A percentile compares a stretch with the other conserved stretches of the same genome.
phyloP scores from a whole-genome alignment of 2,797 vertebrate genomes.

The Hippocampus kuda region DNA sequence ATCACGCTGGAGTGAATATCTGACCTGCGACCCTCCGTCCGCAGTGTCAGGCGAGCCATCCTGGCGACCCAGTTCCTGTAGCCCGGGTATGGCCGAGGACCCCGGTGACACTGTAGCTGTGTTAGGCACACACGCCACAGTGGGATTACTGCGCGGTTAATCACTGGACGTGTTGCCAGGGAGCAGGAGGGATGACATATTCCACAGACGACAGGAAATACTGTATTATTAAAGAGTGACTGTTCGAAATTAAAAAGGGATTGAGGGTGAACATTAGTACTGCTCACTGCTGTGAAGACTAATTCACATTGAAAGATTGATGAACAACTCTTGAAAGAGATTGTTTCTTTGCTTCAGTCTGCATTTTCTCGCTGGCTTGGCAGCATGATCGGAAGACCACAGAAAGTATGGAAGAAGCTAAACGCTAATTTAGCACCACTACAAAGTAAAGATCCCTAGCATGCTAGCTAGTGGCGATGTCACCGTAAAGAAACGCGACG shows the following conservation, averaged over 20 bases:
- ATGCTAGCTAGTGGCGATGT: too few relatives aligned
- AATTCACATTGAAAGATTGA: background rate
- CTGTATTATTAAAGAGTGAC: background rate
- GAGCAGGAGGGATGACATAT: conserved; percentile 6
- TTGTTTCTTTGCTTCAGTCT: conserved; percentile 37
- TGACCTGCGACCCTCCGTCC: conserved; percentile 33
- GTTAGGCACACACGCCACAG: conserved; percentile 5
- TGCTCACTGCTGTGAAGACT: background rate
- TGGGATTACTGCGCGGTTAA: conserved; percentile 3
- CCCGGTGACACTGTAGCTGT: conserved; percentile 17
- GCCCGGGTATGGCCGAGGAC: conserved; percentile 25
- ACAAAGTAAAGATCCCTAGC: background rate
- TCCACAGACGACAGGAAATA: background rate
- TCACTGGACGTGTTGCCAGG: background rate
- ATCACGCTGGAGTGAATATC: conserved; percentile 32
- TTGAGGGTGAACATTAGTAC: background rate
- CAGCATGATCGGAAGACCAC: conserved; percentile 10
- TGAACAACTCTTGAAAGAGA: conserved; percentile 18
- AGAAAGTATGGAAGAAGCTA: background rate
- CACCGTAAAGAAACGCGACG: too few relatives aligned
- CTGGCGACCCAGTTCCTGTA: conserved; percentile 34
- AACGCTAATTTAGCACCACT: background rate
- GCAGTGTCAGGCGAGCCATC: conserved; percentile 35
- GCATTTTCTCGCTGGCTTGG: conserved; percentile 21
- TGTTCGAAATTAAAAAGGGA: conserved; percentile 23